Conservation (phyloP, 2,888 invertebrate species). For the Troilus luridus region DNA sequence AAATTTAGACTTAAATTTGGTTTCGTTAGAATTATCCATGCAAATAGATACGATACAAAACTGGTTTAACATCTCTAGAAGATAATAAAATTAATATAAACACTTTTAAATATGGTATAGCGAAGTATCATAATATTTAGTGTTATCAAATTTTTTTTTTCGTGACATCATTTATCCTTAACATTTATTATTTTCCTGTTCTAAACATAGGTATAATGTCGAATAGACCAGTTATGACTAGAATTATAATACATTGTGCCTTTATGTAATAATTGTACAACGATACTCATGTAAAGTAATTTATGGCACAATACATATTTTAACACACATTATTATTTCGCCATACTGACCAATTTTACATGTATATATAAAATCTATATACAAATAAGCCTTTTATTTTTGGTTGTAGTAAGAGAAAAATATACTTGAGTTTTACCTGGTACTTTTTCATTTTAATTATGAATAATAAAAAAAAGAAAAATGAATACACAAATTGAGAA, state of each 20-base stretch:
- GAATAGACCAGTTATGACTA: conserved; percentile 42
- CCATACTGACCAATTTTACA: not conserved
- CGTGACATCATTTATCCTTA: not conserved
- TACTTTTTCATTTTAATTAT: too few species aligned
- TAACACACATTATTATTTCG: conserved; percentile 7
- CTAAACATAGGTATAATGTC: not conserved
- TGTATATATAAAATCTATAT: not conserved
- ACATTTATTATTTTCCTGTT: not conserved
- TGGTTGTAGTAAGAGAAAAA: not conserved
- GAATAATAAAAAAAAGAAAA: too few species aligned
- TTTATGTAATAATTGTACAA: not conserved
- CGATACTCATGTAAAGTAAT: not conserved
- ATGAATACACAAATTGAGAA: too few species aligned
- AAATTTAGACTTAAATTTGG: not conserved
- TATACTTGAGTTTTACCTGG: too few species aligned
- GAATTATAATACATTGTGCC: conserved; percentile 28
- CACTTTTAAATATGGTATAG: not conserved
- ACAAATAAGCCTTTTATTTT: not conserved
- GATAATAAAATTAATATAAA: not conserved
- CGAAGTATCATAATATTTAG: too few species aligned
- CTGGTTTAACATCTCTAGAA: not conserved
- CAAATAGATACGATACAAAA: not conserved
- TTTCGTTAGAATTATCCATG: not conserved
- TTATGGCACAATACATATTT: conserved; percentile 32
- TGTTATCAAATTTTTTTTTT: too few species aligned